phyloP scores from a whole-genome alignment of 2,113 vertebrate genomes.

The Silurus meridionalis region DNA sequence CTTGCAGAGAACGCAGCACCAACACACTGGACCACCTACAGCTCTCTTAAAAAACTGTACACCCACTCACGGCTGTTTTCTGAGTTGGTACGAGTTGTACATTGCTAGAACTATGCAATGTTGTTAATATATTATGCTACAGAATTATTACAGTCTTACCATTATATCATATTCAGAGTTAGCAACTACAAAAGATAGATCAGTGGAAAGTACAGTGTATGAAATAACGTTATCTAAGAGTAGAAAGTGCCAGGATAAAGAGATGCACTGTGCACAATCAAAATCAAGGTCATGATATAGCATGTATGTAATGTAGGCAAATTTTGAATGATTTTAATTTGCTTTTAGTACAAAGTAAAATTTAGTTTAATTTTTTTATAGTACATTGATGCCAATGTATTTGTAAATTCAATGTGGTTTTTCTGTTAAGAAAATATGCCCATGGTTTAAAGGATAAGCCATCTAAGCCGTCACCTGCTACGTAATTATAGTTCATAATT shows the following conservation, averaged over 20 bases:
- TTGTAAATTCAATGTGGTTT: not conserved
- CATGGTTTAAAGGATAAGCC: not conserved
- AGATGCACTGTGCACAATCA: not conserved
- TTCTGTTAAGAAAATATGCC: not conserved
- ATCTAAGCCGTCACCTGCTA: not conserved
- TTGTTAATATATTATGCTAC: not conserved
- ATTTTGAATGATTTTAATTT: not conserved
- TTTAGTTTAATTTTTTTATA: not conserved
- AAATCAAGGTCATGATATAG: not conserved
- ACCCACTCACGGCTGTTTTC: constrained; percentile 43
- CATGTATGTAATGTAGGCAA: not conserved
- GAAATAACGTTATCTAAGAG: not conserved
- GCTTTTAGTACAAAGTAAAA: too few relatives aligned
- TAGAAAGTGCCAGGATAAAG: not conserved
- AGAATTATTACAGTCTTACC: not conserved
- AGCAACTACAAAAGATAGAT: not conserved
- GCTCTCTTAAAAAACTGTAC: constrained; percentile 34
- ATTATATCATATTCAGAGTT: not conserved
- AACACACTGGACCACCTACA: constrained; percentile 45
- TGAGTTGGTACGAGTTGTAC: constrained; percentile 25
- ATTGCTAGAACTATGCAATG: constrained; percentile 5
- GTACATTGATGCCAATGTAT: not conserved
- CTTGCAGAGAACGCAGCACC: constrained; percentile 42
- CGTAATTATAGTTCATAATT: not conserved
- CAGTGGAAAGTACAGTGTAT: not conserved